Percentiles rank a stretch among this genome's conserved stretches.
phyloP scores from a whole-genome alignment of 2,888 invertebrate genomes.

The Acrocyrtus sp. region DNA sequence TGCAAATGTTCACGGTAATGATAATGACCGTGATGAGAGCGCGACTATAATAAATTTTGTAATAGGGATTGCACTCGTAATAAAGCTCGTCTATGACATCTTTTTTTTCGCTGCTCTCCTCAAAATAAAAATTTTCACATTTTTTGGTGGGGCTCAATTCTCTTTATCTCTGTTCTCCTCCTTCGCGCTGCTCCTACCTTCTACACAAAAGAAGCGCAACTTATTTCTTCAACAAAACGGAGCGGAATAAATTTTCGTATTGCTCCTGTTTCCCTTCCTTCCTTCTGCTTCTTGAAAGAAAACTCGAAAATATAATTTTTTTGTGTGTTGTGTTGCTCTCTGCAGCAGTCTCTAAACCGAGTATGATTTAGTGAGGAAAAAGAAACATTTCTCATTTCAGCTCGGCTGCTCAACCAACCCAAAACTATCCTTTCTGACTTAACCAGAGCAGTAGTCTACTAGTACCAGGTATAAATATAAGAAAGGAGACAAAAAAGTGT shows the following conservation, averaged over 20 bases:
- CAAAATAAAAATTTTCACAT: not conserved
- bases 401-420: constrained; percentile 36
- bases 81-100: not conserved
- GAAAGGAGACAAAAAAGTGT: constrained; percentile 12
- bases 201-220: not conserved
- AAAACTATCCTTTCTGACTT: constrained; percentile 19
- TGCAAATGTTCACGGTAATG: constrained; percentile 24
- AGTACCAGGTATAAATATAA: constrained; percentile 3
- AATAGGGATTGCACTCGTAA: no score
- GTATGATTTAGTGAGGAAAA: not conserved
- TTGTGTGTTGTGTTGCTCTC: not conserved
- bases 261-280: constrained; percentile 10
- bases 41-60: no score
- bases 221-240: constrained; percentile 36
- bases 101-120: not conserved
- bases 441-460: constrained; percentile 37
- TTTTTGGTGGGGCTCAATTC: constrained; percentile 37
- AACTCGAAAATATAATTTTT: not conserved
- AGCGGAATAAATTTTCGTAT: constrained; percentile 40
- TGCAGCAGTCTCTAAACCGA: no score
- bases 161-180: not conserved
- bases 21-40: constrained; percentile 30
- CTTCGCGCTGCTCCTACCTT: not conserved
- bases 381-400: constrained; percentile 48
- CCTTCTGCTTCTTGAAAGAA: constrained; percentile 9